These are phyloP conservation scores for Agonopterix arenella DNA, from an alignment of 2,888 invertebrate genomes.

Conservation along the genomic window DNA sequence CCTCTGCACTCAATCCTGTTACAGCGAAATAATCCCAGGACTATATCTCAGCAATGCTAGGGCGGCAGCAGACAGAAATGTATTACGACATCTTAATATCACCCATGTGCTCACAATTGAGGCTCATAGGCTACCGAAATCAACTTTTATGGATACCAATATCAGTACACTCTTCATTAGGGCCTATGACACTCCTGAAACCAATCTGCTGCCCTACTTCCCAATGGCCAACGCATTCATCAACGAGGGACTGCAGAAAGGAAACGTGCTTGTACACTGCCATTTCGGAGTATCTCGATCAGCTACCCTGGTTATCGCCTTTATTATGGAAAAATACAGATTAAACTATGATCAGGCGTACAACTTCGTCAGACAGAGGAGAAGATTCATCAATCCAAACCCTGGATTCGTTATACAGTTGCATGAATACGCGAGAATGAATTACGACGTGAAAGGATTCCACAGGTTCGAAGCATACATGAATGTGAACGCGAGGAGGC, in stretches of 20 bases:
- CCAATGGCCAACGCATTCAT: constrained; percentile 69
- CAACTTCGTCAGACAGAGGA: constrained; percentile 88
- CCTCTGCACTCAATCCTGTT: constrained; percentile 61
- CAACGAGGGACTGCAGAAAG: constrained; percentile 78
- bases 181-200: constrained; percentile 62
- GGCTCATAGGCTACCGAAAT: constrained; percentile 52
- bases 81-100: constrained; percentile 57
- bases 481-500: constrained; percentile 54
- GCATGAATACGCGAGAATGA: constrained; percentile 76
- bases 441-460: constrained; percentile 52
- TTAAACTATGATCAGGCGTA: constrained; percentile 92
- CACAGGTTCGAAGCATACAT: constrained; percentile 55
- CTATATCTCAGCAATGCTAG: constrained; percentile 65
- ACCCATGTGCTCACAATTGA: constrained; percentile 70
- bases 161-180: constrained; percentile 65
- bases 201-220: constrained; percentile 65
- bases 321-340: constrained; percentile 92
- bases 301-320: constrained; percentile 96
- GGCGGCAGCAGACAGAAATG: constrained; percentile 50
- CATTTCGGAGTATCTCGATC: constrained; percentile 97
- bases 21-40: constrained; percentile 55
- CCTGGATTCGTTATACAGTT: constrained; percentile 96
- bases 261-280: constrained; percentile 92
- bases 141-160: constrained; percentile 47
- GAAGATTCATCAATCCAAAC: constrained; percentile 96